Base-by-base conservation (phyloP, 2,888 invertebrate species). In the Polyploca ridens region DNA sequence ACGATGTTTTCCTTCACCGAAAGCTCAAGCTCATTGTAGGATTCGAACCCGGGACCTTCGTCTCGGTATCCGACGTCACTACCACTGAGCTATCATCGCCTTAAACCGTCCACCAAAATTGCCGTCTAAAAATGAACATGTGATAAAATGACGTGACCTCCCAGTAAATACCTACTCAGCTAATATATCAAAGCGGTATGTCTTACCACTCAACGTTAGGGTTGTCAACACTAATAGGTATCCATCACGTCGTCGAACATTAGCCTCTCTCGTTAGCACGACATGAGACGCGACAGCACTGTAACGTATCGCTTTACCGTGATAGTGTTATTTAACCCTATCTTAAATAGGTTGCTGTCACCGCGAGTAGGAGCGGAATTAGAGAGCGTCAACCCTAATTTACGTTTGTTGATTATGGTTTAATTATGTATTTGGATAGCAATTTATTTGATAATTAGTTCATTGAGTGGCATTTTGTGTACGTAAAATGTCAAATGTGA, bases 161-260 rank as follows among this genome's bases (percentile, higher is more conserved):
- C 54, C 54, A 54, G n/a, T 1, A 19, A 54, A 54, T 54, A 10
- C 7, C 16, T 54, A 54, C 54, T 54, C 8, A 19, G 54, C 54
- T 54, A 19, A 54, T 54, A 54, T 54, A 54, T 54, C 54, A 54
- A 54, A 54, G 54, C 54, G 46, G 44, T 41, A 7, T 44, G 16
- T 54, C 16, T 54, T 54, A 54, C 54, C 54, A 54, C 54, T 54
- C 54, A 54, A 8, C 16, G 54, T 19, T 54, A 54, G 54, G 54
- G 54, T 54, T 54, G 54, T 54, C 54, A 54, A 19, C 54, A 19
- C 54, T 54, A 54, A 54, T 54, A 19, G 54, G 54, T 54, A 54
- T 54, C 16, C 54, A 54, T 54, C 54, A 19, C 19, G 54, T 10
- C 54, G 19, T 54, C 54, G 19, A 54, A 54, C 54, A 54, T 54